Percentiles rank a stretch among this genome's conserved stretches.
Conservation (phyloP, 2,888 invertebrate genomes). For the Epinotia ramella region DNA sequence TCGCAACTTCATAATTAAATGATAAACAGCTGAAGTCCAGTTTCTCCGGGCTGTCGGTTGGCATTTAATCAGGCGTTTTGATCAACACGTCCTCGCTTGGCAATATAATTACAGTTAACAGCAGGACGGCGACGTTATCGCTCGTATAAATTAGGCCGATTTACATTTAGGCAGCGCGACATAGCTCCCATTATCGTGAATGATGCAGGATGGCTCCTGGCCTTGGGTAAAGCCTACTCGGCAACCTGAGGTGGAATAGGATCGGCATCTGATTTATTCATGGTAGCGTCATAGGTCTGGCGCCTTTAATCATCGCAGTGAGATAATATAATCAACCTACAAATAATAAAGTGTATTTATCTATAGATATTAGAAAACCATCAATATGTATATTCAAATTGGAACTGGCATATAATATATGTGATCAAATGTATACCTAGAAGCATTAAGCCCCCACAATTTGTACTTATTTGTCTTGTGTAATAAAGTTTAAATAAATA, state of each 20-base stretch:
- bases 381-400: no score
- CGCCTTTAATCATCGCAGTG: not conserved
- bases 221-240: constrained; percentile 62
- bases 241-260: constrained; percentile 14
- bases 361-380: not conserved
- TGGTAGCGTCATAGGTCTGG: not conserved
- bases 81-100: constrained; percentile 84
- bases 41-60: constrained; percentile 71
- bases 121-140: constrained; percentile 84
- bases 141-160: constrained; percentile 84
- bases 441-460: no score
- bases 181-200: constrained; percentile 80
- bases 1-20: constrained; percentile 32
- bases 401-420: no score
- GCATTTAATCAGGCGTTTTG: constrained; percentile 81
- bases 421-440: no score
- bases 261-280: constrained; percentile 28
- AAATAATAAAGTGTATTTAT: not conserved
- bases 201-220: constrained; percentile 78
- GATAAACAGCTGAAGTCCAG: constrained; percentile 51
- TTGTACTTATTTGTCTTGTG: no score
- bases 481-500: no score
- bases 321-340: not conserved
- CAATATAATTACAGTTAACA: constrained; percentile 85
- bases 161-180: constrained; percentile 81